Percentiles rank a stretch among this genome's conserved stretches.
phyloP scores from a whole-genome alignment of 2,797 vertebrate species.

The Parauchenoglanis punctatus region DNA sequence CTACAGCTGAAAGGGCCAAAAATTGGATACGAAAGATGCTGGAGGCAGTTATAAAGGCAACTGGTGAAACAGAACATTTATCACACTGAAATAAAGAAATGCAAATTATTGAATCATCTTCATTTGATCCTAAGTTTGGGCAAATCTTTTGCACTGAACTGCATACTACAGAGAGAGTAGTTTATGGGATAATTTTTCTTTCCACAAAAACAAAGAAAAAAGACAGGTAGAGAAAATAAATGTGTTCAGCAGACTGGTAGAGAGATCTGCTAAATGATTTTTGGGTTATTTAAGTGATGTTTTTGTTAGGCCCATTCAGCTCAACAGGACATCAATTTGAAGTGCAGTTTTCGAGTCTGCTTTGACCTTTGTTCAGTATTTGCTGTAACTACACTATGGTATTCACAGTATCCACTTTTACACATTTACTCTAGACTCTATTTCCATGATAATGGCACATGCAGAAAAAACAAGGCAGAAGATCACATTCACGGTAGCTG shows the following conservation, averaged over 20 bases:
- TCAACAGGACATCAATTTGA: not conserved
- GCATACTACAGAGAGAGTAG: too few species aligned
- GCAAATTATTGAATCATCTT: not conserved
- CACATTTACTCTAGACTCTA: not conserved
- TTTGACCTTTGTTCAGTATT: not conserved
- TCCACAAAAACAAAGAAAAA: too few species aligned
- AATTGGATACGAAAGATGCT: not conserved
- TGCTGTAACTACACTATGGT: not conserved
- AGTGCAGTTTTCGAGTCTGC: not conserved
- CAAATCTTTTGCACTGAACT: too few species aligned
- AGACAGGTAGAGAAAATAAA: too few species aligned
- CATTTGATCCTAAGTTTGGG: not conserved
- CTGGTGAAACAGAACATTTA: not conserved
- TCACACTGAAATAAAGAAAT: not conserved
- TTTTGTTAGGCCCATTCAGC: not conserved
- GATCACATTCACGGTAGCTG: not conserved
- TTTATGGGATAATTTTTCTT: not conserved
- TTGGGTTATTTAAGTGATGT: not conserved
- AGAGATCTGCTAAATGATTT: not conserved
- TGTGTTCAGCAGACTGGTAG: too few species aligned
- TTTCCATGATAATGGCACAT: too few species aligned
- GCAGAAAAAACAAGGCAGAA: too few species aligned
- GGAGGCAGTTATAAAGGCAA: not conserved
- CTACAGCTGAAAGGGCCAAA: not conserved
- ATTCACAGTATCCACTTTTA: not conserved